These are phyloP conservation scores for Anniella stebbinsi DNA, from an alignment of 2,797 vertebrate genomes.

Conservation along the genomic window DNA sequence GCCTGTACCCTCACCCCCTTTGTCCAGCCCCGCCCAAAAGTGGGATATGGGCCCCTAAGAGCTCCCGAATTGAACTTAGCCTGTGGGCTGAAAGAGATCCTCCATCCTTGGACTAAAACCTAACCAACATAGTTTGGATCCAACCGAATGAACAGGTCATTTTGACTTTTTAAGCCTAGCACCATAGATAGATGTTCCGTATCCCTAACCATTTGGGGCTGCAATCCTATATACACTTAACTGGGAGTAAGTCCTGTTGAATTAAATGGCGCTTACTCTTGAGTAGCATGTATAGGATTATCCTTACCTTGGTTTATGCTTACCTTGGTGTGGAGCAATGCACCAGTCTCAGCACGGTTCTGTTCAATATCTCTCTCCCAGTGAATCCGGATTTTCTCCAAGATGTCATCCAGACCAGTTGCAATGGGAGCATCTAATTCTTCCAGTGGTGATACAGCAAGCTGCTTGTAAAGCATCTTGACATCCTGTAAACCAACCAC, in stretches of 20 bases:
- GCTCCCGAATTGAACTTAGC: too few species aligned
- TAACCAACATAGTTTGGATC: neutral
- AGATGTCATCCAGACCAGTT: conserved; percentile 89
- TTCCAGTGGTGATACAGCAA: conserved; percentile 87
- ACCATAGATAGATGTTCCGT: neutral
- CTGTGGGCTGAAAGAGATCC: too few species aligned
- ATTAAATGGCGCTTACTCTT: neutral
- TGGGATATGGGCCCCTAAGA: too few species aligned
- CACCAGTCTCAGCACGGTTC: conserved; percentile 85
- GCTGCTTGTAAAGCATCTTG: conserved; percentile 88
- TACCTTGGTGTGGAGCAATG: conserved; percentile 88
- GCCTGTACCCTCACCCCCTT: too few species aligned
- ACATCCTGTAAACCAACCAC: conserved; percentile 84
- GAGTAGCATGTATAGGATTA: neutral
- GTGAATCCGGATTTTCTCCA: conserved; percentile 88
- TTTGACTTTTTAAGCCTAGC: neutral
- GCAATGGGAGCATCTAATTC: conserved; percentile 85
- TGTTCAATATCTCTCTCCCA: conserved; percentile 93
- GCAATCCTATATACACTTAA: too few species aligned
- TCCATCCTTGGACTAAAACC: neutral
- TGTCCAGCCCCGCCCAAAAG: too few species aligned
- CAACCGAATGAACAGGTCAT: neutral
- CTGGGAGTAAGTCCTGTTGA: neutral
- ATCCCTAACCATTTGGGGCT: neutral
- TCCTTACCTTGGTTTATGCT: conserved; percentile 42